phyloP scores from a whole-genome alignment of 2,797 vertebrate genomes.

The Sciaenops ocellatus region DNA sequence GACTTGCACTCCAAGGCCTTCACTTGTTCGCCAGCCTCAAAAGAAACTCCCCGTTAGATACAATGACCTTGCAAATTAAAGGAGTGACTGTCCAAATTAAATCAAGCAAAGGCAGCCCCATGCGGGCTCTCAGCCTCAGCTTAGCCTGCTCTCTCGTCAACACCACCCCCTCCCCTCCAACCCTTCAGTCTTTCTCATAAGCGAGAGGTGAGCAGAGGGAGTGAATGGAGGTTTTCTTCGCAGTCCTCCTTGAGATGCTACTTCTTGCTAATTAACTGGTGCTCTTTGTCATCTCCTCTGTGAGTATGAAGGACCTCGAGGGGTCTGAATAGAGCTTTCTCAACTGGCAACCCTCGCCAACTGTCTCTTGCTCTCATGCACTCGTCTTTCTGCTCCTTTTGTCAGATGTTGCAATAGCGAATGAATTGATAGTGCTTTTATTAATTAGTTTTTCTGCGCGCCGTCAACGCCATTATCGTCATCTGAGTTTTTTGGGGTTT shows the following conservation, averaged over 20 bases:
- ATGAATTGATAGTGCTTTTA: conserved; percentile 79
- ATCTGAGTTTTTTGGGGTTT: conserved; percentile 7
- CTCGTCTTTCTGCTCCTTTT: conserved; percentile 67
- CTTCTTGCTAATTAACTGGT: conserved; percentile 87
- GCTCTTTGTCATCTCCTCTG: conserved; percentile 81
- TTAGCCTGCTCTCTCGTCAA: conserved; percentile 34
- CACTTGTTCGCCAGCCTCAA: conserved; percentile 74
- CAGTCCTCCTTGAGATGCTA: conserved; percentile 80
- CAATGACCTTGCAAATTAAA: conserved; percentile 85
- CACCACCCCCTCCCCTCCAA: conserved; percentile 23
- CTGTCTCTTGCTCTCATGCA: conserved; percentile 76
- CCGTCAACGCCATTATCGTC: conserved; percentile 21
- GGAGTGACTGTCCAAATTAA: conserved; percentile 85
- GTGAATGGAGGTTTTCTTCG: conserved; percentile 78
- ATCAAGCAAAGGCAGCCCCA: conserved; percentile 77
- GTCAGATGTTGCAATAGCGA: conserved; percentile 74
- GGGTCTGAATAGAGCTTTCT: conserved; percentile 73
- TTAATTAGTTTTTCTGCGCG: conserved; percentile 66
- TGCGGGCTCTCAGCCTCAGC: conserved; percentile 54
- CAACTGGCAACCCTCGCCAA: conserved; percentile 74
- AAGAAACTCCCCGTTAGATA: conserved; percentile 78
- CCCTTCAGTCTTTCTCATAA: conserved; percentile 75
- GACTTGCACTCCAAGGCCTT: conserved; percentile 80
- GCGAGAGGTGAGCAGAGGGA: conserved; percentile 68
- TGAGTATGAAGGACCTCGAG: conserved; percentile 73